Evolutionary conservation across 2,888 invertebrate species (phyloP).

Genomic region (Vesta saturnalis): DNA sequence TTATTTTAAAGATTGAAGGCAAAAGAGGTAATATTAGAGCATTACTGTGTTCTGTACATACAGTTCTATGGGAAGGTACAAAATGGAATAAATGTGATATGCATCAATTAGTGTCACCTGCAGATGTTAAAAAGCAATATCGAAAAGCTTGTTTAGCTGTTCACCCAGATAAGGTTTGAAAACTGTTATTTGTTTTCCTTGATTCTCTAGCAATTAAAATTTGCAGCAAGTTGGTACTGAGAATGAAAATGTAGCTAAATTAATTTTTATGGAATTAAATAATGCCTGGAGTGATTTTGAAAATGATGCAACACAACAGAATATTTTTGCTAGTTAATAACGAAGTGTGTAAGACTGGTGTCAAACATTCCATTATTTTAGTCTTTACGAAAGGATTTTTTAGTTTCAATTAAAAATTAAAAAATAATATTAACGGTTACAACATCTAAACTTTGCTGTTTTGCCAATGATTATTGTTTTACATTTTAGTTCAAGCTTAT

Average conservation of each 20-base stretch:
- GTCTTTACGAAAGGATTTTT: background rate
- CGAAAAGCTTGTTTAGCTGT: constrained; percentile 95
- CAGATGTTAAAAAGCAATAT: constrained; percentile 96
- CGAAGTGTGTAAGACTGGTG: background rate
- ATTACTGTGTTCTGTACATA: constrained; percentile 91
- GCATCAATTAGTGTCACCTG: constrained; percentile 90
- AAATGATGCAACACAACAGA: constrained; percentile 83
- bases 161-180: constrained; percentile 95
- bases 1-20: constrained; percentile 79
- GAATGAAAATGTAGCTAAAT: constrained; percentile 92
- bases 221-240: constrained; percentile 89
- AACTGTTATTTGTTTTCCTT: background rate
- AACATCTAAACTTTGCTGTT: too few relatives aligned
- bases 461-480: background rate
- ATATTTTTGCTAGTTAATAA: constrained; percentile 67
- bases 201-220: background rate
- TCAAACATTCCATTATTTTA: constrained; percentile 27
- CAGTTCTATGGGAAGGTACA: constrained; percentile 91
- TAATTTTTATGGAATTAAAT: constrained; percentile 98
- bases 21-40: constrained; percentile 97
- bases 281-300: constrained; percentile 99
- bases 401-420: background rate
- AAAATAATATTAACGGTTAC: too few relatives aligned
- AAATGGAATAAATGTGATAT: constrained; percentile 95
- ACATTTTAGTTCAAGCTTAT: background rate